A percentile compares a stretch with the other conserved stretches of the same genome.
These are phyloP conservation scores for Pipistrellus kuhlii DNA, from an alignment of 2,797 vertebrate genomes.

Conservation along the genomic window DNA sequence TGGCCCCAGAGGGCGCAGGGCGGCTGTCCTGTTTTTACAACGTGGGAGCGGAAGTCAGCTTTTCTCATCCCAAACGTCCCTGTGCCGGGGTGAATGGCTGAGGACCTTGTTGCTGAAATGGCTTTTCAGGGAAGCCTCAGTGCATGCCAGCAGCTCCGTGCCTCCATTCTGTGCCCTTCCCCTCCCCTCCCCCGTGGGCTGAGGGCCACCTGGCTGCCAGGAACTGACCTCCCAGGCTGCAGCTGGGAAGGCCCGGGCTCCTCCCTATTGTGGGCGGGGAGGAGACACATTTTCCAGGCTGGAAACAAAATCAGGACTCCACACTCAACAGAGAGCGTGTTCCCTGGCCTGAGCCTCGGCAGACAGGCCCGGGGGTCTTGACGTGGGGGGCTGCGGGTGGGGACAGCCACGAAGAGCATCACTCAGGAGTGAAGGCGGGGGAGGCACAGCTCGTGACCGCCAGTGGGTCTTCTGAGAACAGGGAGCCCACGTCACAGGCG, in stretches of 20 bases:
- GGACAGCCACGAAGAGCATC: fast-evolving
- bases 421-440: background rate
- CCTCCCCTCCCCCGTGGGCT: fast-evolving
- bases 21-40: background rate
- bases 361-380: fast-evolving
- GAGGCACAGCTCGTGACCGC: fast-evolving
- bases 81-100: background rate
- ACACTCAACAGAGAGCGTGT: background rate
- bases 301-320: slow-evolving; percentile 20
- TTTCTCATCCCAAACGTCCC: slow-evolving; percentile 49
- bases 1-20: background rate
- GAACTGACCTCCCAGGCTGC: background rate
- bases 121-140: background rate
- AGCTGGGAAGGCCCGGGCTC: background rate
- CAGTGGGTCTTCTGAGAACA: fast-evolving
- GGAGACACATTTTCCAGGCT: slow-evolving; percentile 34
- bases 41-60: slow-evolving; percentile 64
- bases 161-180: fast-evolving
- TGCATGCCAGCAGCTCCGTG: background rate
- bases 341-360: background rate
- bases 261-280: background rate
- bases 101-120: background rate
- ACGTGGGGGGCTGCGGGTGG: background rate
- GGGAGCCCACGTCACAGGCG: background rate
- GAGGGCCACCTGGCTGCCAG: background rate